Evolutionary conservation across 2,888 invertebrate species (phyloP), one percentile per base, ranked within the genome.

Genomic region (Lasioglossum zephyrum): DNA sequence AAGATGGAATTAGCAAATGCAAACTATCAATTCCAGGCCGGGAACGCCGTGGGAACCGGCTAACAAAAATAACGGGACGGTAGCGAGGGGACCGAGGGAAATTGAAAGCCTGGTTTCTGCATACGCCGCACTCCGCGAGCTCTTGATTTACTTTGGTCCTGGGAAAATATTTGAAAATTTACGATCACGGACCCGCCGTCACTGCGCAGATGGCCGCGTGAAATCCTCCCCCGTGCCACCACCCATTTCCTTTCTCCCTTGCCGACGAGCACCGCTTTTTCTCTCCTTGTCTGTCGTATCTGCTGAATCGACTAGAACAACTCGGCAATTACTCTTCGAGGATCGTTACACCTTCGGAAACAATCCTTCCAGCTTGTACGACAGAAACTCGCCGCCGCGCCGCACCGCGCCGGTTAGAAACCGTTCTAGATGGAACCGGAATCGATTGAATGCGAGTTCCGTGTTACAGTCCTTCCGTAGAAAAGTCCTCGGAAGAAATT

Each of bases 81-180:
- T 1, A 13, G 41, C 22, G 60, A 53, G 39, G 18, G 13, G 36
- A 57, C 26, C 69, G 79, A 77, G 73, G 84, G 79, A 81, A 86
- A 86, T 84, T 83, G 79, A 85, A 85, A 73, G 84, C 80, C 88
- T 79, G 85, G 75, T 87, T 90, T 88, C 85, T 89, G 91, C 91
- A 88, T 89, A 87, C 88, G 84, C 60, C 81, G 87, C 86, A 82
- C 81, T 77, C 72, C 77, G 80, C 75, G 75, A 77, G 36, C 72
- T 79, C 89, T 88, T 90, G 92, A 92, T 92, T 94, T 93, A 92
- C 92, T 91, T 90, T 87, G 85, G 31, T 18, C 91, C 90, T 89
- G 88, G 92, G 92, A 93, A 93, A 92, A 94, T 94, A 94, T 94
- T 94, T 90, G 92, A 92, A 93, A 94, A 94, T 94, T 94, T 94